These are phyloP conservation scores for Xylota segnis DNA, from an alignment of 2,888 invertebrate species.

Conservation along the genomic window DNA sequence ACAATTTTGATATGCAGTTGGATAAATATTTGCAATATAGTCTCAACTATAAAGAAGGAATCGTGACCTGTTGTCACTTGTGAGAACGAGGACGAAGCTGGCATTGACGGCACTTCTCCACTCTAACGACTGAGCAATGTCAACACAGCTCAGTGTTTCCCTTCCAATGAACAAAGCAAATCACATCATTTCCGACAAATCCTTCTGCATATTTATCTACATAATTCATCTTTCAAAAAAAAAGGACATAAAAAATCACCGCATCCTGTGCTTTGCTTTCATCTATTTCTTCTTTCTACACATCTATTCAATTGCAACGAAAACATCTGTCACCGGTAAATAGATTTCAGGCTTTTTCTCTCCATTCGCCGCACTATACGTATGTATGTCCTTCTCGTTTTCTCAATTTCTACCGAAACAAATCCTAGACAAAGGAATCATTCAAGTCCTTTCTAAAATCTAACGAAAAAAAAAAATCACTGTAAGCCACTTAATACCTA, in stretches of 20 bases:
- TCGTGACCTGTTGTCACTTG: no score
- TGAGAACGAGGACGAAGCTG: no score
- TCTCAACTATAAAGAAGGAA: no score
- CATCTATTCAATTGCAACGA: slow-evolving; percentile 48
- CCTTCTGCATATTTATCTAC: slow-evolving; percentile 6
- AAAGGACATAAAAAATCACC: slow-evolving; percentile 20
- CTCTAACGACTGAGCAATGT: not conserved
- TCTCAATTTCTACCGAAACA: slow-evolving; percentile 5
- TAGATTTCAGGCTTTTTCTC: slow-evolving; percentile 11
- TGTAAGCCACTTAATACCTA: slow-evolving; percentile 72
- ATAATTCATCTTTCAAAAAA: slow-evolving; percentile 4
- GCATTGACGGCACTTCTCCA: no score
- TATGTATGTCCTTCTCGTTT: slow-evolving; percentile 16
- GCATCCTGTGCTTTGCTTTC: slow-evolving; percentile 62
- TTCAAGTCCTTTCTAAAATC: slow-evolving; percentile 23
- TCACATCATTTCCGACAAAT: slow-evolving; percentile 38
- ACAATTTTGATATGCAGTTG: no score
- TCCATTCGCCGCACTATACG: not conserved
- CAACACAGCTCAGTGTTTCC: not conserved
- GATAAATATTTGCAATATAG: no score
- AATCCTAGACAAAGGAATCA: slow-evolving; percentile 69
- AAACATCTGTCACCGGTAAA: slow-evolving; percentile 67
- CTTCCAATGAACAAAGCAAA: slow-evolving; percentile 15
- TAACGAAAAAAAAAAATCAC: slow-evolving; percentile 52
- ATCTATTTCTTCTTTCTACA: slow-evolving; percentile 22